Evolutionary conservation across 30 jellyfish, hydroid and myxozoan genomes (phyloP), one percentile per base, ranked within the genome.

Genomic region (Phacellophora camtschatica): DNA sequence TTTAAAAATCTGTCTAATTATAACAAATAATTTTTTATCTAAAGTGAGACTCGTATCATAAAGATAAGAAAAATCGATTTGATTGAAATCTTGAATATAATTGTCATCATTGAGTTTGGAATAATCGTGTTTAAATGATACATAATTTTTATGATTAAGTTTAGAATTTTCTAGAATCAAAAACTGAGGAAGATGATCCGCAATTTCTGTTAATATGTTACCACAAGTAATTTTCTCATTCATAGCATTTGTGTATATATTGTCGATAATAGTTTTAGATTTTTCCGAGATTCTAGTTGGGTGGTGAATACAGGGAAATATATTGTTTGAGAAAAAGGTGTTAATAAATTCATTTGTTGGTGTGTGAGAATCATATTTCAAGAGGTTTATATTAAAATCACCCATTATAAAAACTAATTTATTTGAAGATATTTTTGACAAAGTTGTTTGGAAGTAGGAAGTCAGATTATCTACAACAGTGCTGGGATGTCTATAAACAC

Each of bases 161-260:
- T 57, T 64, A 18, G 90, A 39, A 66, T 78, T 63, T 64, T 36
- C 64, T 8, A 66, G 35, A 57, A 78, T 42, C 5, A 78, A 83
- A 78, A 61, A 39, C 51, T 53, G 90, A 19, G 82, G 83, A 35
- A 63, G n/a, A 63, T 78, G 82, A 49, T 57, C 87, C n/a, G 87
- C 50, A n/a, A 74, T 74, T 28, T 23, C 42, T 13, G 76, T 74
- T 74, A 22, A 31, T 22, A 74, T 57, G 35, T 74, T 74, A 18
- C 87, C 87, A 53, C 76, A 30, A 31, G 31, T 51, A 7, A 55
- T 32, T 19, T 54, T 32, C 4, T 65, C 33, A 74, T 74, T 33
- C 29, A 42, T 36, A 35, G 34, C 29, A 35, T 74, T 37, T 34
- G 87, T 49, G 74, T 50, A 74, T 16, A 74, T 74, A 32, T 78